A percentile compares a stretch with the other conserved stretches of the same genome.
phyloP scores from a whole-genome alignment of 2,113 vertebrate genomes.

The Nesogale talazaci region DNA sequence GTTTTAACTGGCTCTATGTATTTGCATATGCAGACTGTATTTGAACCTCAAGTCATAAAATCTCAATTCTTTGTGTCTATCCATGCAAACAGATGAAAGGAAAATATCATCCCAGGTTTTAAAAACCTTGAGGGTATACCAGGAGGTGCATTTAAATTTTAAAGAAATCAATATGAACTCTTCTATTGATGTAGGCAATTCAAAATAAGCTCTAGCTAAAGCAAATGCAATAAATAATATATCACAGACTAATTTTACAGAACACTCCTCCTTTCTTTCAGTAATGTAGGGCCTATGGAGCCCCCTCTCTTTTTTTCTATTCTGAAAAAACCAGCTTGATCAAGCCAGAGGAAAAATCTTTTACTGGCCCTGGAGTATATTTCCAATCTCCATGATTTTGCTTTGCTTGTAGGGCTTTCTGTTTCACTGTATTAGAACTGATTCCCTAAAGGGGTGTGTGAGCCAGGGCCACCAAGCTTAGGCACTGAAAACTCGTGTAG shows the following conservation, averaged over 20 bases:
- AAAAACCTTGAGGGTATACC: constrained; percentile 50
- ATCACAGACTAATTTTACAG: constrained; percentile 54
- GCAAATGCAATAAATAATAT: constrained; percentile 68
- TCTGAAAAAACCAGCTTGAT: not conserved
- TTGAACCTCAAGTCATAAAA: constrained; percentile 49
- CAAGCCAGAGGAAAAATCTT: not conserved
- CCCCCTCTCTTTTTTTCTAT: not conserved
- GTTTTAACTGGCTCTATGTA: constrained; percentile 25
- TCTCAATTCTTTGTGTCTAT: constrained; percentile 11
- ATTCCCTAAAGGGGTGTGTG: not conserved
- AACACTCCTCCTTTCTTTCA: constrained; percentile 35
- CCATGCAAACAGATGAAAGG: constrained; percentile 51
- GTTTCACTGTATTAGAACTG: not conserved
- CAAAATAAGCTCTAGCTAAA: constrained; percentile 66
- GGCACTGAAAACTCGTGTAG: not conserved
- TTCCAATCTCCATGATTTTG: not conserved
- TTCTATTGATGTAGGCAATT: constrained; percentile 55
- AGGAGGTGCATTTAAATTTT: constrained; percentile 48
- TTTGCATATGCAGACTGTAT: constrained; percentile 47
- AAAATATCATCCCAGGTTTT: constrained; percentile 39
- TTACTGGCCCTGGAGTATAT: not conserved
- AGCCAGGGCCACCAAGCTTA: not conserved
- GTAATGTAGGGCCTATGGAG: not conserved
- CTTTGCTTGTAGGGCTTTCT: not conserved
- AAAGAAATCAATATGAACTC: constrained; percentile 51